These are phyloP conservation scores for Drosophila kikkawai DNA, from an alignment of 1,140 invertebrate species.

Conservation along the genomic window DNA sequence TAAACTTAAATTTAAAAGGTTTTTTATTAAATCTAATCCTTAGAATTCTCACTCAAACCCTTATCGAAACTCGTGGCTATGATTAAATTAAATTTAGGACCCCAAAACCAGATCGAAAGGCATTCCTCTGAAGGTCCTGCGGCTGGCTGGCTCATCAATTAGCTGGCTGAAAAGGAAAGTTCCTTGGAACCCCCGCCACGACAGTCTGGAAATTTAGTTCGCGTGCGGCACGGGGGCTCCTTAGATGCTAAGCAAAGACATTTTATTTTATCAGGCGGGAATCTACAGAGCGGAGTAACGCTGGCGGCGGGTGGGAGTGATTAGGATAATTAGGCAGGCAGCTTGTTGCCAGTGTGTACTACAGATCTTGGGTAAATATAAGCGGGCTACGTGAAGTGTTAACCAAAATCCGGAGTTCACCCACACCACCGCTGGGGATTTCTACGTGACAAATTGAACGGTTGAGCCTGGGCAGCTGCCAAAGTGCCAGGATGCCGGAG, in stretches of 20 bases:
- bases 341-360: constrained; percentile 38
- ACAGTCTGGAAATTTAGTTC: constrained; percentile 46
- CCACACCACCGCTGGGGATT: constrained; percentile 17
- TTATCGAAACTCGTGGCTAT: constrained; percentile 2
- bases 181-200: constrained; percentile 28
- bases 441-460: constrained; percentile 58
- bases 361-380: constrained; percentile 53
- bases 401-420: constrained; percentile 46
- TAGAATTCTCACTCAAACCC: not conserved
- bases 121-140: constrained; percentile 27
- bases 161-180: constrained; percentile 52
- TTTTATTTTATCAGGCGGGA: constrained; percentile 67
- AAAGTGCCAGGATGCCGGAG: constrained; percentile 20
- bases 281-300: constrained; percentile 19
- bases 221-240: constrained; percentile 34
- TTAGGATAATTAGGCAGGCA: constrained; percentile 36
- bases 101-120: constrained; percentile 32
- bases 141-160: constrained; percentile 44
- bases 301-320: not conserved
- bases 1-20: not conserved
- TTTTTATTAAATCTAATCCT: not conserved
- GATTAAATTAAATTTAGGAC: constrained; percentile 59
- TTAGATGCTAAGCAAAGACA: constrained; percentile 49
- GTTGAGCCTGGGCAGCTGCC: constrained; percentile 41
- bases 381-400: constrained; percentile 54